Percentiles rank a stretch among this genome's conserved stretches.
phyloP scores from a whole-genome alignment of 2,888 invertebrate species.

The Scaptomyza reducta region DNA sequence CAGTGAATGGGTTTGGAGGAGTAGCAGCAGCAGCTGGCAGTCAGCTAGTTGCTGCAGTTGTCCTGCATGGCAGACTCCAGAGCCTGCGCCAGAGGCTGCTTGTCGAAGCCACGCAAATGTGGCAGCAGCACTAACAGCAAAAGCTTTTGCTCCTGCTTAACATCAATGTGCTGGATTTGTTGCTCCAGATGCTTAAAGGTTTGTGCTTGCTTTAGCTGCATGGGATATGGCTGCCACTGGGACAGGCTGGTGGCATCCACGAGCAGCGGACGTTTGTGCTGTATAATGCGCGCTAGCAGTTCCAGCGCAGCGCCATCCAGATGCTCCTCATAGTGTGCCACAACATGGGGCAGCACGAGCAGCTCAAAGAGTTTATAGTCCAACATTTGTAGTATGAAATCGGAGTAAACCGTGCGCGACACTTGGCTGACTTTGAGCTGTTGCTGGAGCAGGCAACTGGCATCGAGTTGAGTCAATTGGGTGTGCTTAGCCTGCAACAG shows the following conservation, averaged over 20 bases:
- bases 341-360: conserved; percentile 88
- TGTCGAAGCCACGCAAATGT: conserved; percentile 74
- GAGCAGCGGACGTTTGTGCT: conserved; percentile 88
- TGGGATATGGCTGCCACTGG: conserved; percentile 88
- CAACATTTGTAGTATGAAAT: conserved; percentile 88
- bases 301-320: conserved; percentile 86
- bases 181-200: conserved; percentile 64
- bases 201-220: conserved; percentile 85
- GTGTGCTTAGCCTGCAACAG: conserved; percentile 87
- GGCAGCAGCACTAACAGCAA: conserved; percentile 75
- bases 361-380: conserved; percentile 89
- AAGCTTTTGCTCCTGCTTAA: conserved; percentile 82
- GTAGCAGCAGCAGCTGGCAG: conserved; percentile 40
- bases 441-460: conserved; percentile 88
- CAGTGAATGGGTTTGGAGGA: conserved; percentile 59
- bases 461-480: conserved; percentile 89
- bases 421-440: conserved; percentile 85
- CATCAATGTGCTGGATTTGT: conserved; percentile 45
- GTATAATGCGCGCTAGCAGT: conserved; percentile 88
- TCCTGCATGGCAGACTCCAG: conserved; percentile 32
- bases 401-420: conserved; percentile 86
- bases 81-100: conserved; percentile 39
- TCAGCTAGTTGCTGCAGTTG: conserved; percentile 16
- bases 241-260: conserved; percentile 86
- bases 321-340: conserved; percentile 86